A percentile compares a stretch with the other conserved stretches of the same genome.
Conservation (phyloP, 1,140 invertebrate species). For the Helicorthomorpha holstii region DNA sequence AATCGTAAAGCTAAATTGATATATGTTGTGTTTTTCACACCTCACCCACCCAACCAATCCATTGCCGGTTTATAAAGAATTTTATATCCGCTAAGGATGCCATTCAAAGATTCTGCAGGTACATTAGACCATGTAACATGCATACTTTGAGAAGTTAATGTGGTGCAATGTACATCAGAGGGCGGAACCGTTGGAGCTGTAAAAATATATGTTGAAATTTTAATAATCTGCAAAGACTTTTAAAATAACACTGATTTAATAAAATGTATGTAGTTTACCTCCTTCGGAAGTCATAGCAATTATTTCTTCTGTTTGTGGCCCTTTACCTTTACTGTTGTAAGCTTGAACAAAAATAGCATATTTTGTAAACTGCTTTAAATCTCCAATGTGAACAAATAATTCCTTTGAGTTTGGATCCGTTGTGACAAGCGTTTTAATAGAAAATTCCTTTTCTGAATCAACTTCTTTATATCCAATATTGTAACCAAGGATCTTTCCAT, state of each 20-base stretch:
- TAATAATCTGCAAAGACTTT: not conserved
- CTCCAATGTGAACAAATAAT: not conserved
- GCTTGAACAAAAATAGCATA: constrained; percentile 89
- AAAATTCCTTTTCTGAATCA: not conserved
- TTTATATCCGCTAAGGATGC: constrained; percentile 90
- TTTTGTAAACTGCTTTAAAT: constrained; percentile 55
- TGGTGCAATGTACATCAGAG: constrained; percentile 75
- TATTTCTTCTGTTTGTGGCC: constrained; percentile 56
- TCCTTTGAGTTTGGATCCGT: constrained; percentile 8
- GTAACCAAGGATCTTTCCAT: constrained; percentile 81
- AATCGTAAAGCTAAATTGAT: too few species aligned
- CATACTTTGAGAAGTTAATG: constrained; percentile 81
- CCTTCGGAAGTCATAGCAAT: constrained; percentile 60
- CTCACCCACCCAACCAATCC: constrained; percentile 67
- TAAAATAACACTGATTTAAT: too few species aligned
- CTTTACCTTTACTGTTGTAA: constrained; percentile 83
- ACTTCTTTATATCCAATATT: constrained; percentile 68
- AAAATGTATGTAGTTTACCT: constrained; percentile 32
- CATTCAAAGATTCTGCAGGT: constrained; percentile 72
- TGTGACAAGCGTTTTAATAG: constrained; percentile 2
- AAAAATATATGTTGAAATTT: constrained; percentile 4
- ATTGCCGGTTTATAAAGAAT: constrained; percentile 85
- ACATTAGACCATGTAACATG: constrained; percentile 84
- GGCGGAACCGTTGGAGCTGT: constrained; percentile 45
- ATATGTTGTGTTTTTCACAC: not conserved